phyloP scores from a whole-genome alignment of 2,888 invertebrate species.

The Coleophora flavipennella region DNA sequence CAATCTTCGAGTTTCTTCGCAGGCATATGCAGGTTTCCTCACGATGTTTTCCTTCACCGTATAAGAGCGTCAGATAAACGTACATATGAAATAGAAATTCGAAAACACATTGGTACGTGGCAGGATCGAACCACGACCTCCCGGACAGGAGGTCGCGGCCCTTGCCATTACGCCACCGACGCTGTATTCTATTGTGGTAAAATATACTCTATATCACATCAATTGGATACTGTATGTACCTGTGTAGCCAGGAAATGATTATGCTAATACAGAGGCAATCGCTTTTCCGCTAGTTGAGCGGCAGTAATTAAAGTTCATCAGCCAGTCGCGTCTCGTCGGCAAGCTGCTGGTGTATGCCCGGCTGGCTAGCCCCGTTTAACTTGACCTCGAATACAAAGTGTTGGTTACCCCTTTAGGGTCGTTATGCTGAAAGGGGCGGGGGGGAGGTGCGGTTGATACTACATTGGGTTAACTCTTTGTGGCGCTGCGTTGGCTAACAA shows the following conservation, averaged over 20 bases:
- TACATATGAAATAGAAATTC: too few species aligned
- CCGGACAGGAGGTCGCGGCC: too few species aligned
- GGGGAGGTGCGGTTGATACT: constrained; percentile 17
- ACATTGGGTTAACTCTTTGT: constrained; percentile 35
- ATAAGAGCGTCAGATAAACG: too few species aligned
- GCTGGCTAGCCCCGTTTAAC: constrained; percentile 1
- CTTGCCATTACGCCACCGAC: too few species aligned
- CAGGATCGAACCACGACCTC: too few species aligned
- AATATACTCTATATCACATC: constrained; percentile 34
- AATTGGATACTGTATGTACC: constrained; percentile 36
- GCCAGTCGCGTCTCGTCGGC: constrained; percentile 42
- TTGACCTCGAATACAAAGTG: background rate
- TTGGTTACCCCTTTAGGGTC: background rate
- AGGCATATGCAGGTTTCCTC: too few species aligned
- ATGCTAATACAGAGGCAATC: constrained; percentile 50
- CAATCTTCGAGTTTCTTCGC: too few species aligned
- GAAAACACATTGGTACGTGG: too few species aligned
- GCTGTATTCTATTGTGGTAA: too few species aligned
- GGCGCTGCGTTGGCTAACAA: constrained; percentile 46
- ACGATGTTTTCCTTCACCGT: too few species aligned
- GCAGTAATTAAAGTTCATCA: constrained; percentile 54
- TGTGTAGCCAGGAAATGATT: constrained; percentile 44
- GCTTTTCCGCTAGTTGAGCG: constrained; percentile 37
- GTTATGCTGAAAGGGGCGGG: constrained; percentile 8
- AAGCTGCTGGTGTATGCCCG: constrained; percentile 28